A percentile compares a stretch with the other conserved stretches of the same genome.
Conservation (phyloP, 2,113 vertebrate species). For the Platanista minor region DNA sequence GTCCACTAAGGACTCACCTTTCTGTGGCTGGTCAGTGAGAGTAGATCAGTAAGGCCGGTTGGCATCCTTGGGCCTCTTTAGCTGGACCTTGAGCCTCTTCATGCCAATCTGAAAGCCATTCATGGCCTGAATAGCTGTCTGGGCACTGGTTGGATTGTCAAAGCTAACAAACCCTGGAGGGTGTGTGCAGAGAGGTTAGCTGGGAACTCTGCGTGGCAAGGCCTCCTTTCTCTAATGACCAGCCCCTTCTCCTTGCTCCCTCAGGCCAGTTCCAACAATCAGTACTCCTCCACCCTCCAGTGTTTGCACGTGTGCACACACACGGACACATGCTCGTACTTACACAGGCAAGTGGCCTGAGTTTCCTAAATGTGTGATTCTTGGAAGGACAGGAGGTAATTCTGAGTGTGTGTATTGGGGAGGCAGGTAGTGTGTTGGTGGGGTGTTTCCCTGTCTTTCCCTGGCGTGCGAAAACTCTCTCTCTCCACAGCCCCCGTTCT, state of each 20-base stretch:
- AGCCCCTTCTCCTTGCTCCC: not conserved
- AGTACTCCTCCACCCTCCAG: not conserved
- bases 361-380: not conserved
- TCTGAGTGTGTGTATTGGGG: not conserved
- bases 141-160: constrained; percentile 98
- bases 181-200: not conserved
- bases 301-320: not conserved
- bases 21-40: constrained; percentile 77
- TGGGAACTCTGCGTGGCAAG: not conserved
- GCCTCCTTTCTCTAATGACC: not conserved
- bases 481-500: not conserved
- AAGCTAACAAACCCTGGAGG: constrained; percentile 96
- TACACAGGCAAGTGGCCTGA: not conserved
- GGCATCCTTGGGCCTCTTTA: constrained; percentile 98
- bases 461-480: not conserved
- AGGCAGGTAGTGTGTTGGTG: not conserved
- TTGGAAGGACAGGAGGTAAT: not conserved
- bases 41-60: constrained; percentile 97
- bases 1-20: constrained; percentile 80
- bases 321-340: not conserved
- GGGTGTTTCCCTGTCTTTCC: not conserved
- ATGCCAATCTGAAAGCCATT: constrained; percentile 99
- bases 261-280: not conserved
- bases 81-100: constrained; percentile 99
- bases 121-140: constrained; percentile 99